Percentiles rank a stretch among this genome's conserved stretches.
These are phyloP conservation scores for Daphoenositta chrysoptera DNA, from an alignment of 2,113 vertebrate species.

Conservation along the genomic window DNA sequence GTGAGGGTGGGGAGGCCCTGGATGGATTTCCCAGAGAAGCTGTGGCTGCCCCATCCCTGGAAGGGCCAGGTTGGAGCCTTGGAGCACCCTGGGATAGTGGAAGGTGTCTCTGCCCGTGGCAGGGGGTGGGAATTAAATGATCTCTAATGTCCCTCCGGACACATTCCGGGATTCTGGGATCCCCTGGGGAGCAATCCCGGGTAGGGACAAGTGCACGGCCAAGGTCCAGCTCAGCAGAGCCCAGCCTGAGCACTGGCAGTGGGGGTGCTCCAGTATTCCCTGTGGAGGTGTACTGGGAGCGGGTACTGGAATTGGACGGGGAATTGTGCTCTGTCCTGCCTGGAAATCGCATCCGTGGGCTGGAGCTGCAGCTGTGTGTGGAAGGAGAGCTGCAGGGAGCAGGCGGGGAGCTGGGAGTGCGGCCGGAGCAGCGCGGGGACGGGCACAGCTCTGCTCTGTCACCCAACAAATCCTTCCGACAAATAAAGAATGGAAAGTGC, in stretches of 20 bases:
- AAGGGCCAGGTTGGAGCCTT: not conserved
- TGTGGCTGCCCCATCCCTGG: not conserved
- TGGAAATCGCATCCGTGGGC: accelerated
- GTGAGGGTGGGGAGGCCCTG: not conserved
- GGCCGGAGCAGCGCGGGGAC: not conserved
- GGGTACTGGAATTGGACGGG: accelerated
- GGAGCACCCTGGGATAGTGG: not conserved
- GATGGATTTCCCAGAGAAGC: not conserved
- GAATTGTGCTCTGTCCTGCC: not conserved
- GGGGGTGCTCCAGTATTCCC: not conserved
- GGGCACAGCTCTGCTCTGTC: not conserved
- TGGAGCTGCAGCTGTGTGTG: accelerated
- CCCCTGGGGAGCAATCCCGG: accelerated
- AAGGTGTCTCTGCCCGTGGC: not conserved
- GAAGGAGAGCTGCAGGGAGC: not conserved
- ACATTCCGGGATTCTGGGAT: not conserved
- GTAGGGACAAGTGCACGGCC: not conserved
- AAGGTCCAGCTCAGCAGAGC: not conserved
- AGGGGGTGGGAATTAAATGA: not conserved
- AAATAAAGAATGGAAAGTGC: constrained; percentile 30
- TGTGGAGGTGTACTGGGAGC: accelerated
- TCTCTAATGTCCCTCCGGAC: not conserved
- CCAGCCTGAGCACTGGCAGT: not conserved
- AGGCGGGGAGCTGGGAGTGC: not conserved
- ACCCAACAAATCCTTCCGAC: not conserved